Percentiles rank a stretch among this genome's conserved stretches.
Conservation (phyloP, 1,140 invertebrate species). For the Theocolax elegans region DNA sequence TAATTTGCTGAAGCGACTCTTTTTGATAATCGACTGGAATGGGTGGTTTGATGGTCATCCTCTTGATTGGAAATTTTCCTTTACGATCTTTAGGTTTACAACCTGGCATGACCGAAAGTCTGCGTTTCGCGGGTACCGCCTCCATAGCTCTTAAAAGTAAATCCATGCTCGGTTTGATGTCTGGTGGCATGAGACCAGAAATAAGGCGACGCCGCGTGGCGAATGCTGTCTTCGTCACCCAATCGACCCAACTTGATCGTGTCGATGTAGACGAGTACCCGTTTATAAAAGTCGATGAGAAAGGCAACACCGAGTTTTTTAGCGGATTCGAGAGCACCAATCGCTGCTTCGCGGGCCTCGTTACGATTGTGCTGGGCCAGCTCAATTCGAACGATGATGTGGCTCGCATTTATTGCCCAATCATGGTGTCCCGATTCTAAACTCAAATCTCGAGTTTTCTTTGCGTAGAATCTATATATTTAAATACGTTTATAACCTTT, state of each 20-base stretch:
- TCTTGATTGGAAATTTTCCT: conserved; percentile 32
- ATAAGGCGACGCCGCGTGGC: conserved; percentile 49
- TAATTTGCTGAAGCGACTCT: conserved; percentile 40
- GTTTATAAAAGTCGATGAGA: conserved; percentile 55
- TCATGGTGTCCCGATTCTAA: conserved; percentile 37
- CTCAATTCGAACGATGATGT: conserved; percentile 55
- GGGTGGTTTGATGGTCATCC: conserved; percentile 46
- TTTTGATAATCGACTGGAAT: conserved; percentile 43
- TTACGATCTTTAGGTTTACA: conserved; percentile 46
- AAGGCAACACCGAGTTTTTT: conserved; percentile 48
- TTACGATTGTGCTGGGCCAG: conserved; percentile 54
- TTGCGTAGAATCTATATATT: conserved; percentile 52
- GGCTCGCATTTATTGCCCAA: conserved; percentile 53
- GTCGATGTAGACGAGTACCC: conserved; percentile 45
- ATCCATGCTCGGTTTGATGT: conserved; percentile 48
- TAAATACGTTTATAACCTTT: background rate
- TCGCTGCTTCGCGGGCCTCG: conserved; percentile 55
- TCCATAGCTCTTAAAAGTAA: conserved; percentile 54
- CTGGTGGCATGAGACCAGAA: conserved; percentile 49
- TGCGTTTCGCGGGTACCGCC: conserved; percentile 48
- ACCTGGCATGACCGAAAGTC: conserved; percentile 58
- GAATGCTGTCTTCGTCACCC: conserved; percentile 44
- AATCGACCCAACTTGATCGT: conserved; percentile 47
- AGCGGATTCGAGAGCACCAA: conserved; percentile 44
- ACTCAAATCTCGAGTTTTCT: conserved; percentile 50